Conservation (phyloP, 2,113 vertebrate species). For the Vulpes vulpes region DNA sequence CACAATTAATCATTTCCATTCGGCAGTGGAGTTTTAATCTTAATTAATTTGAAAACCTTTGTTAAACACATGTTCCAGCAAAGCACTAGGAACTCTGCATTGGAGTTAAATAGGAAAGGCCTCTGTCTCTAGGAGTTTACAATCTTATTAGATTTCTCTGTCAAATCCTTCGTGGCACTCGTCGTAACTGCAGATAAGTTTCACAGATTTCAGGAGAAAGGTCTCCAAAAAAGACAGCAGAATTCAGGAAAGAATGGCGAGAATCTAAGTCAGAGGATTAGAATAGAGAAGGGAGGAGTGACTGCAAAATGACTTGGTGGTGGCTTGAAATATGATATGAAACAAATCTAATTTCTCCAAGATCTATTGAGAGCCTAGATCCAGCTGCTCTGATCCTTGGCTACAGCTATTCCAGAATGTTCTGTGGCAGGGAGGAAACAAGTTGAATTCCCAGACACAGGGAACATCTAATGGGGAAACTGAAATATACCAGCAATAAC, state of each 20-base stretch:
- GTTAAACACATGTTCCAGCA: conserved; percentile 60
- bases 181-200: conserved; percentile 19
- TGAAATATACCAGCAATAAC: not conserved
- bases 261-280: conserved; percentile 62
- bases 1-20: conserved; percentile 65
- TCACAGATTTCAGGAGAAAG: conserved; percentile 54
- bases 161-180: conserved; percentile 59
- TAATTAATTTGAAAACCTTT: conserved; percentile 70
- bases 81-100: not conserved
- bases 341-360: conserved; percentile 17
- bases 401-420: not conserved
- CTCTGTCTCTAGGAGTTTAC: conserved; percentile 39
- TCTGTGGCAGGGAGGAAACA: not conserved
- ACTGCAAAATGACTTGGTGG: not conserved
- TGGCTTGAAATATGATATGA: conserved; percentile 12
- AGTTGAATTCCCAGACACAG: not conserved
- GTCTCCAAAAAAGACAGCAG: not conserved
- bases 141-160: conserved; percentile 57
- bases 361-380: not conserved
- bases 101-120: conserved; percentile 9
- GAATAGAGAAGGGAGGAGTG: not conserved
- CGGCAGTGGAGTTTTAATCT: conserved; percentile 50
- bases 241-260: conserved; percentile 37
- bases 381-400: not conserved
- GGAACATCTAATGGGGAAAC: not conserved